Evolutionary conservation across 2,113 vertebrate species (phyloP).

Genomic region (Macrotus californicus): DNA sequence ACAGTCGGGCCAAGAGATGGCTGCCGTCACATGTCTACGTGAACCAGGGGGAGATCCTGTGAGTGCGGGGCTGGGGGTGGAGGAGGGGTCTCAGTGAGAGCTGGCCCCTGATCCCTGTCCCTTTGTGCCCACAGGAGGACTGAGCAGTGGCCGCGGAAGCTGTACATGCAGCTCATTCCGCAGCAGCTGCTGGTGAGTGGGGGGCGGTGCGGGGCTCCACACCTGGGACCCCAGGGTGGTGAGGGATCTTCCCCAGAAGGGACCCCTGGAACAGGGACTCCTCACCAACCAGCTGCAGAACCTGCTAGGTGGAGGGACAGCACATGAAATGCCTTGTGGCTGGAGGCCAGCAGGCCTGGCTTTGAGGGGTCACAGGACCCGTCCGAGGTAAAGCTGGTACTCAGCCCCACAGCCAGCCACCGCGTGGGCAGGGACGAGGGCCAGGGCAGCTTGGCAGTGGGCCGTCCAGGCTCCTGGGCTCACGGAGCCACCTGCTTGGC

Average conservation of each 20-base stretch:
- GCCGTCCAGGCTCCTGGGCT: neutral
- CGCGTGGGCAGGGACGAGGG: neutral
- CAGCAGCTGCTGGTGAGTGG: conserved; percentile 89
- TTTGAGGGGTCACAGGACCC: neutral
- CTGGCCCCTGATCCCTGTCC: rapidly evolving
- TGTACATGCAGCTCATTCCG: conserved; percentile 94
- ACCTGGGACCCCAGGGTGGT: neutral
- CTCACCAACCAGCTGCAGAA: neutral
- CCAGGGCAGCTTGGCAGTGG: neutral
- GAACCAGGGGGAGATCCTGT: conserved; percentile 94
- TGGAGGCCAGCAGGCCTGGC: neutral
- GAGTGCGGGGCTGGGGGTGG: conserved; percentile 71
- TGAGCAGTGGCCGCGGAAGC: conserved; percentile 92
- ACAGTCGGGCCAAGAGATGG: conserved; percentile 88
- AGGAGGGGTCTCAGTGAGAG: rapidly evolving
- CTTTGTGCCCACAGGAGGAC: conserved; percentile 82
- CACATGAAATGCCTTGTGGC: neutral
- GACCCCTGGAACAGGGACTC: neutral
- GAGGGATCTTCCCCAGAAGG: rapidly evolving
- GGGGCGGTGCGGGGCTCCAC: rapidly evolving
- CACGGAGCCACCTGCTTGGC: neutral
- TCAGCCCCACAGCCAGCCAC: neutral
- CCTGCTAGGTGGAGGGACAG: rapidly evolving
- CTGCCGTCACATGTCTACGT: conserved; percentile 92
- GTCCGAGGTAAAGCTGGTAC: neutral